Base-by-base conservation (phyloP, 2,113 vertebrate genomes). In the Coturnix japonica region DNA sequence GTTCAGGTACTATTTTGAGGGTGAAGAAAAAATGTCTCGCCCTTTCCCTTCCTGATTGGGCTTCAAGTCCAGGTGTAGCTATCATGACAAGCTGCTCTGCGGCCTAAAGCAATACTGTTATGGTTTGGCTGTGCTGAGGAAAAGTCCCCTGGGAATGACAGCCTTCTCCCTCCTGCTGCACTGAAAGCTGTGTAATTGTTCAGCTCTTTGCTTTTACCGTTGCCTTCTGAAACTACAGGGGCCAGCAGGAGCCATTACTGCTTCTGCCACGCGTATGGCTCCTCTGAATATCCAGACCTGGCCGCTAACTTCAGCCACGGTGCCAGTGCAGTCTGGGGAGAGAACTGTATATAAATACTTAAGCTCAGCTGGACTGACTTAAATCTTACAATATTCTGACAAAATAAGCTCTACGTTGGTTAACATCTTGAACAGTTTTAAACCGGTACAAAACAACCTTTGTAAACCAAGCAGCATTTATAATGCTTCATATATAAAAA, bases 391-490 rank as follows among this genome's bases (percentile, higher is more conserved):
- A n/a, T 33, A 25, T 67, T 53, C 49, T 75, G 82, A 78, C 59
- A 83, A 81, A 78, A 73, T 82, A 81, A 94, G 91, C 66, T 93
- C 90, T 92, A 19, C 1, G 3, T 92, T 84, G 57, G 51, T 47
- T 31, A 73, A 60, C 74, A 60, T 83, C 91, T 96, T 91, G 87
- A 95, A 89, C 80, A 3, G 25, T 76, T 93, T 90, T 61, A 86
- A 61, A 44, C 92, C 95, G 96, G 96, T 95, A 96, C 96, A 95
- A 91, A 92, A 85, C 89, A 0, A 91, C 79, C 92, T 94, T 96
- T 92, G 77, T 91, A 94, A 97, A 91, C 87, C 77, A 56, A 95
- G 94, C 92, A 95, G 93, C 93, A 92, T 94, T 95, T 95, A 73
- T 91, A 94, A 81, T 96, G 96, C 91, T 95, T 96, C 86, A 6